Evolutionary conservation across 2,113 vertebrate species (phyloP), one percentile per base, ranked within the genome.

Genomic region (Hystrix cristata): DNA sequence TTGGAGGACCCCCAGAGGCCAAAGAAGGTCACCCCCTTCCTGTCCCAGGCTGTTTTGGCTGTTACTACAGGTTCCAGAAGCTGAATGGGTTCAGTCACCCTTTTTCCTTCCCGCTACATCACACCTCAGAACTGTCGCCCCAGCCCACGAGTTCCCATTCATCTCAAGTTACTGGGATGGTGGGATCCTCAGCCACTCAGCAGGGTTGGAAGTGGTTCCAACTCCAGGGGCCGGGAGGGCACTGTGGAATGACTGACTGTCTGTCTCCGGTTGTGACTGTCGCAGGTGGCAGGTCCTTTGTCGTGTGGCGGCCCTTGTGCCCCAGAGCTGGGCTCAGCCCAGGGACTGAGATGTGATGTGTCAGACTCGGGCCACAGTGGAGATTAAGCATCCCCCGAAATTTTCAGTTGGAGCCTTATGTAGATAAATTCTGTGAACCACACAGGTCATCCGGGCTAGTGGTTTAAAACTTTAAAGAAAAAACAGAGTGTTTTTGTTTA

Each of bases 321-420:
- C 23, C 14, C 19, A 0, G 5, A 23, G n/a, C 51, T 38, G 16
- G 27, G 10, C 48, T 46, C 91, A 87, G 38, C 38, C 55, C 16
- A 57, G 46, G 3, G 15, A 84, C 16, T 0, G 10, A 71, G 25
- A 55, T 21, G 60, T 74, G 84, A n/a, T 15, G 18, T 1, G 5
- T 64, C 80, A 91, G 59, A 87, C n/a, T 46, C 0, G 0, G n/a
- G 34, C 13, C 60, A 55, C 18, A 2, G 0, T 0, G 2, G 34
- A 90, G n/a, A 48, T 27, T 19, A 85, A 38, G 9, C 34, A 38
- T 29, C 25, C 67, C 46, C 46, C 67, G 62, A 84, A 76, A 4
- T 14, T 88, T 92, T 89, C 19, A 55, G 21, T 51, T 29, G 51
- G 88, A 94, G 62, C 57, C 62, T 16, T 14, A 80, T 38, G n/a